Evolutionary conservation across 2,888 invertebrate species (phyloP).

Genomic region (Drosophila merina): DNA sequence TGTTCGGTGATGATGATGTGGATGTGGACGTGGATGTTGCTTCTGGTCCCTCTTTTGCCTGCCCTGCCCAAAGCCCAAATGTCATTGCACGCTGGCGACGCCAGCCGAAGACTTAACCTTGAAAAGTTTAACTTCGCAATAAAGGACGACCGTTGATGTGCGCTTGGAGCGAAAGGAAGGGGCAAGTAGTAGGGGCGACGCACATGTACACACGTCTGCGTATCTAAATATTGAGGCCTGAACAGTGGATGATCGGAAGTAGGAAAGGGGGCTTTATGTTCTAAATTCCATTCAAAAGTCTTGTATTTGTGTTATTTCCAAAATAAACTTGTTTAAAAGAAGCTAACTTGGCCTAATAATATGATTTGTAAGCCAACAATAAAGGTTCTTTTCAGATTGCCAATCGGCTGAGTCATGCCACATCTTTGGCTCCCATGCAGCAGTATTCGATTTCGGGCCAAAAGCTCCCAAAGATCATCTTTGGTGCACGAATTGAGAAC

Average conservation of each 20-base stretch:
- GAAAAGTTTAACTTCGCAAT: constrained; percentile 70
- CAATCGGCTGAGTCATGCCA: constrained; percentile 21
- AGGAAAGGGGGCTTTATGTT: not conserved
- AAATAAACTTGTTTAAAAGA: too few species aligned
- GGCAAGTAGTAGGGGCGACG: not conserved
- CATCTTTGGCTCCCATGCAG: constrained; percentile 12
- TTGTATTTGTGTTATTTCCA: too few species aligned
- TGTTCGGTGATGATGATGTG: constrained; percentile 30
- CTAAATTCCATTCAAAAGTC: not conserved
- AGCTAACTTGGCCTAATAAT: not conserved
- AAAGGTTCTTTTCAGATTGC: constrained; percentile 1
- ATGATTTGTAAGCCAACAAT: not conserved
- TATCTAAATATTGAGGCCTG: constrained; percentile 12
- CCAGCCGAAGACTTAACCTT: constrained; percentile 77
- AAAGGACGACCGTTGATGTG: constrained; percentile 51
- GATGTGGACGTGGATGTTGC: constrained; percentile 23
- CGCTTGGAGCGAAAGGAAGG: constrained; percentile 49
- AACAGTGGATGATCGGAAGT: not conserved
- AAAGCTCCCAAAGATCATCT: constrained; percentile 34
- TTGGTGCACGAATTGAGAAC: constrained; percentile 43
- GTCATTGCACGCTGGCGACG: constrained; percentile 77
- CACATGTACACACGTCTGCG: constrained; percentile 2
- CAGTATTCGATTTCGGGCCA: constrained; percentile 18
- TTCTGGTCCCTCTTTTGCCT: constrained; percentile 29
- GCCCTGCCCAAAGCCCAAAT: constrained; percentile 48